phyloP scores from a whole-genome alignment of 2,888 invertebrate species.

The Drosophila suboccidentalis region DNA sequence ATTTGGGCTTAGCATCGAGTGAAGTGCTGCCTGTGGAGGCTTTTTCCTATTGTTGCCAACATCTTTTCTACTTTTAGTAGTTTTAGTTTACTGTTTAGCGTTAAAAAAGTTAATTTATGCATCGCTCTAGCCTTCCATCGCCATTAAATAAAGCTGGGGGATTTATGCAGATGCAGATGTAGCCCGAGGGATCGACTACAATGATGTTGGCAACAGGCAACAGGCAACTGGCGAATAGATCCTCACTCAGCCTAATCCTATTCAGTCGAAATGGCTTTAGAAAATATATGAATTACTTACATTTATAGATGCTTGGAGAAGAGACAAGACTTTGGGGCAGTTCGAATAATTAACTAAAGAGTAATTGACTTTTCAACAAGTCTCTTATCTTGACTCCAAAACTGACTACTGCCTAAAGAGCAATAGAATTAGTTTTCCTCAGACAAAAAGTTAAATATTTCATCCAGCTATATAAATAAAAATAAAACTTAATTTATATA shows the following conservation, averaged over 20 bases:
- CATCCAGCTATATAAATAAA: too few species aligned
- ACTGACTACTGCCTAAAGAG: neutral
- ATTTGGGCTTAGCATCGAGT: slow-evolving; percentile 62
- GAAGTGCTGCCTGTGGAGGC: slow-evolving; percentile 31
- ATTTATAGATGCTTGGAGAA: slow-evolving; percentile 8
- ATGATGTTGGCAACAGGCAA: slow-evolving; percentile 6
- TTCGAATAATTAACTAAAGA: neutral
- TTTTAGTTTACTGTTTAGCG: slow-evolving; percentile 53
- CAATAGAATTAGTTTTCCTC: neutral
- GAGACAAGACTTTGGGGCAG: neutral
- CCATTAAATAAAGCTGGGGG: slow-evolving; percentile 19
- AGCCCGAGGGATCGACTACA: slow-evolving; percentile 3
- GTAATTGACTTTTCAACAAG: neutral
- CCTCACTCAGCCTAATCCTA: slow-evolving; percentile 38
- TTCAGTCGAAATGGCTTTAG: slow-evolving; percentile 6
- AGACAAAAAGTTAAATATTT: neutral
- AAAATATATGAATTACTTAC: slow-evolving; percentile 9
- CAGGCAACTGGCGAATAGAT: slow-evolving; percentile 7
- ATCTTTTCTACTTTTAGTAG: slow-evolving; percentile 27
- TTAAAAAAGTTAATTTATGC: slow-evolving; percentile 58
- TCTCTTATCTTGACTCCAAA: neutral
- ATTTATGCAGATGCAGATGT: slow-evolving; percentile 40
- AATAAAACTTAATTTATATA: too few species aligned
- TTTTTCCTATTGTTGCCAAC: slow-evolving; percentile 33
- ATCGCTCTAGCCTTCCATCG: slow-evolving; percentile 9